These are phyloP conservation scores for Eueides isabella DNA, from an alignment of 1,140 invertebrate species.

Conservation along the genomic window DNA sequence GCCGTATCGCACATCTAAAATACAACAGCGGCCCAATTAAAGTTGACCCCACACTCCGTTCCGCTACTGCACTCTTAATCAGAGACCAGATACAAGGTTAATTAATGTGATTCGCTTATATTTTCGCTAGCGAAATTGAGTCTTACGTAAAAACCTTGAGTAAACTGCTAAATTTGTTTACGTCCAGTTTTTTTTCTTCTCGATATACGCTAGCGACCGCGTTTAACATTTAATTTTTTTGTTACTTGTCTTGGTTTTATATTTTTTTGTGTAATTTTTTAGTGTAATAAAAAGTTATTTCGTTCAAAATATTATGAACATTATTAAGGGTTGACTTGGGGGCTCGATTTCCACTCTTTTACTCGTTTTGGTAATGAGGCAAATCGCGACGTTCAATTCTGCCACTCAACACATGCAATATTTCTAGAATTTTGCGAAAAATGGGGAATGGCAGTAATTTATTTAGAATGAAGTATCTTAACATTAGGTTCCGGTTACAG, in stretches of 20 bases:
- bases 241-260: background rate
- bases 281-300: too few relatives aligned
- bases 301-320: too few relatives aligned
- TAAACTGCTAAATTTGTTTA: constrained; percentile 1
- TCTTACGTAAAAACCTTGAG: constrained; percentile 26
- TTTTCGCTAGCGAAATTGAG: constrained; percentile 54
- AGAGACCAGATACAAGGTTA: constrained; percentile 71
- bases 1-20: constrained; percentile 73
- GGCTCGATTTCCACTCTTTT: too few relatives aligned
- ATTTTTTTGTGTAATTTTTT: background rate
- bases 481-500: too few relatives aligned
- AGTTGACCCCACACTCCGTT: constrained; percentile 70
- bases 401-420: too few relatives aligned
- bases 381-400: too few relatives aligned
- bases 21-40: constrained; percentile 71
- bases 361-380: too few relatives aligned
- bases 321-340: too few relatives aligned
- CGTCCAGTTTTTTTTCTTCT: background rate
- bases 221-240: background rate
- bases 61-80: constrained; percentile 75
- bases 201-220: background rate
- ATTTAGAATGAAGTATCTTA: too few relatives aligned
- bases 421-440: too few relatives aligned
- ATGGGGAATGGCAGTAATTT: too few relatives aligned
- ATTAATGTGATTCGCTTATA: constrained; percentile 74